Evolutionary conservation across 2,888 invertebrate genomes (phyloP), one percentile per base, ranked within the genome.

Genomic region (Nomada hirtipes): DNA sequence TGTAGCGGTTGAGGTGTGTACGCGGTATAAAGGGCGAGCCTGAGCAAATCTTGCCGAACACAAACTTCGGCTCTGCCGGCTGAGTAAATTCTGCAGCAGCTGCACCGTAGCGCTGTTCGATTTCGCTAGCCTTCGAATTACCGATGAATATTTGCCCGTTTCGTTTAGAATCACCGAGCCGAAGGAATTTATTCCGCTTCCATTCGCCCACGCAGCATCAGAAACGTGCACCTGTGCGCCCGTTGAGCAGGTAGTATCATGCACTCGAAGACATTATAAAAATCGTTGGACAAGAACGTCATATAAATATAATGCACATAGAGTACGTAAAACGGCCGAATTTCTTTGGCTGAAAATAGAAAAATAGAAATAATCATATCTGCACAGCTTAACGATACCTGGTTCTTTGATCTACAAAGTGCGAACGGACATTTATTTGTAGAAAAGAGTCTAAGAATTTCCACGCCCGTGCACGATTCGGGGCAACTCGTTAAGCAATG

Each of bases 21-120:
- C 72, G 73, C 70, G 82, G 83, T 69, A 82, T 82, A 83, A 89
- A 89, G 79, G 77, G 36, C 67, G 29, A 64, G 80, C 71, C 75
- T 61, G 84, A 74, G 86, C 70, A 88, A 88, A 89, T 89, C 86
- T 87, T 85, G 79, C 68, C 77, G 74, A 86, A 82, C 69, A 65
- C 71, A 77, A 85, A 84, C 82, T 87, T 84, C 60, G 68, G 68
- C 53, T 67, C 83, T 79, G 72, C 73, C 70, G 67, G 70, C 60
- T 60, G 72, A 53, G 65, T 76, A 82, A 88, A 85, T 76, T 78
- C 53, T 11, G 64, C 50, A 52, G 57, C 81, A 82, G 80, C 82
- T 82, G 82, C 74, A 60, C n/a, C 77, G 60, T 20, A 52, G 50
- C 73, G 57, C 71, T 4, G 65, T n/a, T 23, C 23, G 2, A 36